A percentile compares a stretch with the other conserved stretches of the same genome.
phyloP scores from a whole-genome alignment of 2,797 vertebrate genomes.

The Thalassophryne amazonica region DNA sequence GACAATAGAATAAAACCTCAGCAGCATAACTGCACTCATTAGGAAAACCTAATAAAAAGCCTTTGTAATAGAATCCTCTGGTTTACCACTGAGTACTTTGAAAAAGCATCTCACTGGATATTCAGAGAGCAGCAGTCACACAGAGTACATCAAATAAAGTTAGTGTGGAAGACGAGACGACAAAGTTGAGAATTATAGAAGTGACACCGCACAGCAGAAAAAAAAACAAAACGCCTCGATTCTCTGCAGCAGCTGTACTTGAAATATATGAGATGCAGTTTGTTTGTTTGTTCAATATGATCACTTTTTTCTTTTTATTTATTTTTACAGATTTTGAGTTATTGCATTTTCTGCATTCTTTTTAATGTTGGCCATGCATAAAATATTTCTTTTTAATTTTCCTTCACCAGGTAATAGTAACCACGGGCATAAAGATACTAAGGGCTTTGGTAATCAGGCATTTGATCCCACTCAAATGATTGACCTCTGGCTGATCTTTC shows the following conservation, averaged over 20 bases:
- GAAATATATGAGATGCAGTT: not conserved
- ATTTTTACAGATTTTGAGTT: too few relatives aligned
- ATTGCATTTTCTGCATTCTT: too few relatives aligned
- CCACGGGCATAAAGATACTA: too few relatives aligned
- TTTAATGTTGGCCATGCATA: too few relatives aligned
- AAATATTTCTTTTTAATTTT: too few relatives aligned
- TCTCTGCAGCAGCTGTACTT: constrained; percentile 8
- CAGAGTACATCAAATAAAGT: constrained; percentile 71
- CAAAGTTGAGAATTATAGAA: constrained; percentile 28
- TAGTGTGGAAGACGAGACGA: constrained; percentile 68
- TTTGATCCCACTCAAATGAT: too few relatives aligned
- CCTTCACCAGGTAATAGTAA: too few relatives aligned
- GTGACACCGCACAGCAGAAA: constrained; percentile 49
- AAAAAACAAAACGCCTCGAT: constrained; percentile 35
- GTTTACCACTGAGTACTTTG: constrained; percentile 67
- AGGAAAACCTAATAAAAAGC: constrained; percentile 77
- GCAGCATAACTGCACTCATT: constrained; percentile 67
- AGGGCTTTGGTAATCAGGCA: too few relatives aligned
- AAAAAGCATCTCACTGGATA: constrained; percentile 66
- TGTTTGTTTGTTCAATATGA: not conserved
- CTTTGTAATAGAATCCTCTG: constrained; percentile 70
- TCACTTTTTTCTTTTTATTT: too few relatives aligned
- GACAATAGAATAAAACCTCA: constrained; percentile 56
- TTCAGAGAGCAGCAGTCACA: constrained; percentile 46
- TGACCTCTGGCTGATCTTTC: too few relatives aligned